Percentiles rank a stretch among this genome's conserved stretches.
phyloP scores from a whole-genome alignment of 2,888 invertebrate genomes.

The Acronicta aceris region DNA sequence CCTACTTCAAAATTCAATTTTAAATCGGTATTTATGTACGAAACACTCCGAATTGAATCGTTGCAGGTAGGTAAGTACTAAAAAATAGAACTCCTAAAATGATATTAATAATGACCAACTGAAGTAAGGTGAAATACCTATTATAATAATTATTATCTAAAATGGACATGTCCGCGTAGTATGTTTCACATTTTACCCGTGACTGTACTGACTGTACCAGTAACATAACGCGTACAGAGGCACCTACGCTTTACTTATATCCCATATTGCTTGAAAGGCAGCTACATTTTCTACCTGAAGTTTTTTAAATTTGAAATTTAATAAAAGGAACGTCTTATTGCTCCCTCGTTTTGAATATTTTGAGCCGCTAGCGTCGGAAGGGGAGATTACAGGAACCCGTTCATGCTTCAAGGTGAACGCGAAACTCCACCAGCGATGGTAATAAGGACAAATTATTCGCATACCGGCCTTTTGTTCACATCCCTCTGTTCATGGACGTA shows the following conservation, averaged over 20 bases:
- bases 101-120: no score
- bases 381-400: conserved; percentile 79
- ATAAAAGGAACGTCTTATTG: conserved; percentile 58
- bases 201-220: background rate
- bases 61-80: background rate
- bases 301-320: conserved; percentile 57
- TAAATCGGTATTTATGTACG: conserved; percentile 6
- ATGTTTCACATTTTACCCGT: background rate
- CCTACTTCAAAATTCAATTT: conserved; percentile 40
- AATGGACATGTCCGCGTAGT: background rate
- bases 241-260: no score
- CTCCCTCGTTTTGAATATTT: conserved; percentile 58
- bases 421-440: conserved; percentile 74
- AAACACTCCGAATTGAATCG: background rate
- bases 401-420: conserved; percentile 82
- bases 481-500: conserved; percentile 77
- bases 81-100: no score
- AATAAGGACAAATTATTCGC: conserved; percentile 83
- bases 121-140: no score
- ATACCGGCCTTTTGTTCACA: conserved; percentile 83
- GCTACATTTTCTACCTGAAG: background rate
- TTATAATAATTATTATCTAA: no score
- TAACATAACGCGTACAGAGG: background rate
- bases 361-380: conserved; percentile 57
- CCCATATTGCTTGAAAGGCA: background rate